Evolutionary conservation across 2,113 vertebrate genomes (phyloP), one percentile per base, ranked within the genome.

Genomic region (Phaethon lepturus): DNA sequence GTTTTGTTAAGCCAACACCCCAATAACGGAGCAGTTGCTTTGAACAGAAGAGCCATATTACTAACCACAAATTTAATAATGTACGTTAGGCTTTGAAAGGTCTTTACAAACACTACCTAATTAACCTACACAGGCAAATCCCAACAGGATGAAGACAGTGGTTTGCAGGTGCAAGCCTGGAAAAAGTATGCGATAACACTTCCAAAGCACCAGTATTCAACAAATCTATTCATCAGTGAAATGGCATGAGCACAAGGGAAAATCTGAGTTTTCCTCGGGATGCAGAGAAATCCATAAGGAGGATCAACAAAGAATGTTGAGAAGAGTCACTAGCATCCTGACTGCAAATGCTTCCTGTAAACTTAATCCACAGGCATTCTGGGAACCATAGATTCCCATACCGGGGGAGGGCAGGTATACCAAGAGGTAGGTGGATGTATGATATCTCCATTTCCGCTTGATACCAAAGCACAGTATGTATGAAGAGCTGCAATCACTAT

Each of bases 1-100:
- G 77, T 92, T 96, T 92, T 76, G 50, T 90, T 91, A 95, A 93
- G 94, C 66, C 95, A 97, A 96, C 96, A 79, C 91, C 92, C 94
- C 93, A 93, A 24, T 90, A 95, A 92, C 3, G 6, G 73, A 75
- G 72, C 62, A 91, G 75, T 75, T 80, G 64, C 95, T 97, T 90
- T 97, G 95, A 95, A 95, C 26, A 86, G 78, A 71, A 85, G 60
- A 73, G 73, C 50, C 66, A 2, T 24, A 59, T 83, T 94, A 95
- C 62, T 95, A 94, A 96, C 60, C 75, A 73, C 72, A 49, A 71
- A 25, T 44, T 72, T 67, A 90, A 67, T 84, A 55, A 85, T 2
- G 12, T 22, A 49, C 0, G 1, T 55, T 62, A 90, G 56, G 78
- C 69, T 96, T 33, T 95, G 96, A 80, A 94, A 97, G 93, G 90